Conservation (phyloP, 2,888 invertebrate genomes). For the Hyposoter didymator region DNA sequence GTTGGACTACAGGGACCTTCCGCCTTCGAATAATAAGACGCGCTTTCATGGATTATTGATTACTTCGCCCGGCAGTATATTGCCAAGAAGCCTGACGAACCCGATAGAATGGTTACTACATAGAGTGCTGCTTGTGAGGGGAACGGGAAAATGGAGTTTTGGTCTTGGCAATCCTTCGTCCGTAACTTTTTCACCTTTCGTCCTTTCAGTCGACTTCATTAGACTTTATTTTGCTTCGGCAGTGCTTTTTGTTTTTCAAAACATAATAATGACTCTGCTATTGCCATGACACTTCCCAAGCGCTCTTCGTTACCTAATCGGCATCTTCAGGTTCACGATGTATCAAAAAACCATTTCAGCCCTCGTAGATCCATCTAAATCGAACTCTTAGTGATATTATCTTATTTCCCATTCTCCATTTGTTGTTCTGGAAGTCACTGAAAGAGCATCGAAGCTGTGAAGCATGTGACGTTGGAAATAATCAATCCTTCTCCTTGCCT, state of each 20-base stretch:
- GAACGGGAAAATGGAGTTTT: conserved; percentile 31
- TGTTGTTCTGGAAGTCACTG: conserved; percentile 45
- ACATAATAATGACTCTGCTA: conserved; percentile 24
- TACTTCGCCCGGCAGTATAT: conserved; percentile 68
- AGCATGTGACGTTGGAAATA: conserved; percentile 63
- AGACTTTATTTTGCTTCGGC: conserved; percentile 5
- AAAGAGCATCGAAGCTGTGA: conserved; percentile 27
- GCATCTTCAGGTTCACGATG: neutral
- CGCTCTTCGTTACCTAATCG: neutral
- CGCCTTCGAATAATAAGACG: conserved; percentile 77
- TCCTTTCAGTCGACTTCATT: conserved; percentile 25
- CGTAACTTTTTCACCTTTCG: conserved; percentile 37
- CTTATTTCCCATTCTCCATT: conserved; percentile 2
- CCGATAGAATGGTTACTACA: conserved; percentile 38
- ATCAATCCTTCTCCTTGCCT: conserved; percentile 70
- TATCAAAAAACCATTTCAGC: neutral
- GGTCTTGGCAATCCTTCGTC: conserved; percentile 12
- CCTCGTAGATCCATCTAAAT: conserved; percentile 50
- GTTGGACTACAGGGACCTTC: conserved; percentile 76
- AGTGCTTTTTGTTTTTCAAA: conserved; percentile 5
- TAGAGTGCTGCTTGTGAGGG: conserved; percentile 46
- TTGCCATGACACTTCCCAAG: neutral
- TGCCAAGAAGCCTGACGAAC: conserved; percentile 41
- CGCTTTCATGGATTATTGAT: conserved; percentile 79
- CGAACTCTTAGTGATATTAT: conserved; percentile 20